A percentile compares a stretch with the other conserved stretches of the same genome.
Conservation (phyloP, 92 coral and sea anemone genomes). For the Nematostella vectensis region DNA sequence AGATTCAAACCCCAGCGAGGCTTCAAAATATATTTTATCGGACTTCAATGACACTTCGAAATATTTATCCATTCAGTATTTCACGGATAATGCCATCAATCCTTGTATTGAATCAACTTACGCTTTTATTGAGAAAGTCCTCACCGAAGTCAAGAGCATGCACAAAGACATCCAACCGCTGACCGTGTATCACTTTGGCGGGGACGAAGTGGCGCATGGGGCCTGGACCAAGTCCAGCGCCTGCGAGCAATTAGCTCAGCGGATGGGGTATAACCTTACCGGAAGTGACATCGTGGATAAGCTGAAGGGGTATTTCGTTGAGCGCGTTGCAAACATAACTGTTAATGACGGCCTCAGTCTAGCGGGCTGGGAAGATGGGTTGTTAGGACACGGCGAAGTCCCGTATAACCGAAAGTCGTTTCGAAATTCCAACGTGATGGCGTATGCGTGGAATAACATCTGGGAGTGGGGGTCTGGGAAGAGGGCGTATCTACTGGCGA, state of each 20-base stretch:
- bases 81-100: constrained; percentile 68
- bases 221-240: constrained; percentile 83
- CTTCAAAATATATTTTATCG: constrained; percentile 38
- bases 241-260: constrained; percentile 40
- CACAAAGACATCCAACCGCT: constrained; percentile 68
- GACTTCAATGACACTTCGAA: constrained; percentile 55
- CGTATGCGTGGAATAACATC: constrained; percentile 42
- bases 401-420: constrained; percentile 47
- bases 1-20: constrained; percentile 21
- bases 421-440: constrained; percentile 23
- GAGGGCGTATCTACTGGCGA: constrained; percentile 66
- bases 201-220: constrained; percentile 82
- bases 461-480: constrained; percentile 68
- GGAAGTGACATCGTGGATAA: constrained; percentile 42
- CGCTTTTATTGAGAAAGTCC: constrained; percentile 53
- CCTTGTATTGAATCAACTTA: constrained; percentile 83
- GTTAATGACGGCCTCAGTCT: constrained; percentile 21
- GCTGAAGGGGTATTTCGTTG: constrained; percentile 44
- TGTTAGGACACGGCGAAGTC: constrained; percentile 35
- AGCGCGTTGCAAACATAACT: constrained; percentile 48
- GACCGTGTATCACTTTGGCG: constrained; percentile 76
- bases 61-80: constrained; percentile 61
- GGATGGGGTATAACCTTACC: constrained; percentile 33
- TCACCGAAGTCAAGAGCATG: constrained; percentile 41
- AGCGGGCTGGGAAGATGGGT: constrained; percentile 84